phyloP scores from a whole-genome alignment of 2,113 vertebrate species.

The Gavia stellata region DNA sequence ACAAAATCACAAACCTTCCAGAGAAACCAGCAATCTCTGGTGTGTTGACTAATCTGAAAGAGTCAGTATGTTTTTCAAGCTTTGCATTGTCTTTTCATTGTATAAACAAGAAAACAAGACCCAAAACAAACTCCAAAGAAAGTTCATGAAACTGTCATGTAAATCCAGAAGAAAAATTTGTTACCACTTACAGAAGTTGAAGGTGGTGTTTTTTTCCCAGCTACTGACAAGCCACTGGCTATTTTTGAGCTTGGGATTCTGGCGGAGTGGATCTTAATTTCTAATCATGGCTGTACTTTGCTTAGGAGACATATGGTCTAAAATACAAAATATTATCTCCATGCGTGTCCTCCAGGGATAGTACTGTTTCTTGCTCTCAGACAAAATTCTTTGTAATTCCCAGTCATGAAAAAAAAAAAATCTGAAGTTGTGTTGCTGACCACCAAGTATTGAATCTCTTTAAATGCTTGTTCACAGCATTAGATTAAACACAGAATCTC shows the following conservation, averaged over 20 bases:
- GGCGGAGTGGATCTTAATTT: not conserved
- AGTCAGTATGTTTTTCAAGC: not conserved
- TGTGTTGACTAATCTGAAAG: not conserved
- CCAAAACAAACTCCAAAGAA: not conserved
- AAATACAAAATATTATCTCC: not conserved
- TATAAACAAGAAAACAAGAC: not conserved
- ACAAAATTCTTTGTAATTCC: not conserved
- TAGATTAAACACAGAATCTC: not conserved
- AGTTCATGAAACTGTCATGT: not conserved
- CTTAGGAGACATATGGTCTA: not conserved
- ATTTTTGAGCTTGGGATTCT: not conserved
- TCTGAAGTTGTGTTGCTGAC: not conserved
- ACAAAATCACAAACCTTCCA: not conserved
- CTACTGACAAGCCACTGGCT: not conserved
- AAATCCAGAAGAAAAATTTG: not conserved
- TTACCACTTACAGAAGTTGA: not conserved
- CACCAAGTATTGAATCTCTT: not conserved
- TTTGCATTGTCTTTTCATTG: not conserved
- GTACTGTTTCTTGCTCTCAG: not conserved
- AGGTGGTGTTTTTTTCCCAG: not conserved
- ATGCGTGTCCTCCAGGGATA: not conserved
- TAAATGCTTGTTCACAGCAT: not conserved
- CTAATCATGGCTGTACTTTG: not conserved
- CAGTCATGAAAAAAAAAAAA: not conserved
- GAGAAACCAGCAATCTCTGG: not conserved